Evolutionary conservation across 2,797 vertebrate genomes (phyloP), one percentile per base, ranked within the genome.

Genomic region (Anas acuta): DNA sequence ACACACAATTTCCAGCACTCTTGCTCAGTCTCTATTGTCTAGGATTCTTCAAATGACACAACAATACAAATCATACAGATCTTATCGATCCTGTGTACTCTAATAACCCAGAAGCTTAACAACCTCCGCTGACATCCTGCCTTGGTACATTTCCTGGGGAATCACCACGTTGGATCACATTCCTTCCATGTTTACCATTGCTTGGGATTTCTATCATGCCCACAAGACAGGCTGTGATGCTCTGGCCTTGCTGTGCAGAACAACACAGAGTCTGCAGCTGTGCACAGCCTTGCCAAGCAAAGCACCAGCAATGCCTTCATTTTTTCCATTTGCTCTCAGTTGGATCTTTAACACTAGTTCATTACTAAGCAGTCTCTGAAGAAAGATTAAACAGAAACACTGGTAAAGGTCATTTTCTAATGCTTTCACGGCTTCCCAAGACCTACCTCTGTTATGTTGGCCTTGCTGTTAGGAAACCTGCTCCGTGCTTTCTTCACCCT

Each of bases 91-190:
- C 47, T 51, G 13, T 5, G 3, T 4, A 14, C 28, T 64, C 6
- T 5, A 10, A 20, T 39, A 47, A 35, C 25, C 43, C 54, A 26
- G 47, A 58, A 21, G 14, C 61, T 43, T 39, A 39, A 28, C 2
- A 3, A 49, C 43, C 30, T 72, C 37, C 20, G 13, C 30, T 26
- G 30, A 18, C 19, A 25, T 10, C 25, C 49, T 12, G 14, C 17
- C 22, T 7, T 7, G 3, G 19, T 2, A 32, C 9, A 51, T 33
- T 6, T 41, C 32, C 22, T 1, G 0, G 26, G 30, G 23, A n/a
- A 3, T 3, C 26, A 3, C 45, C 8, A 8, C 0, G 1, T 73
- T 35, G 1, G 0, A 30, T 11, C 26, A 10, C 23, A 1, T 41
- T 21, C 32, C 41, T 37, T 20, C 66, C 51, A 20, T 37, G 33